Percentiles rank a stretch among this genome's conserved stretches.
These are phyloP conservation scores for Pollenia labialis DNA, from an alignment of 2,888 invertebrate species.

Conservation along the genomic window DNA sequence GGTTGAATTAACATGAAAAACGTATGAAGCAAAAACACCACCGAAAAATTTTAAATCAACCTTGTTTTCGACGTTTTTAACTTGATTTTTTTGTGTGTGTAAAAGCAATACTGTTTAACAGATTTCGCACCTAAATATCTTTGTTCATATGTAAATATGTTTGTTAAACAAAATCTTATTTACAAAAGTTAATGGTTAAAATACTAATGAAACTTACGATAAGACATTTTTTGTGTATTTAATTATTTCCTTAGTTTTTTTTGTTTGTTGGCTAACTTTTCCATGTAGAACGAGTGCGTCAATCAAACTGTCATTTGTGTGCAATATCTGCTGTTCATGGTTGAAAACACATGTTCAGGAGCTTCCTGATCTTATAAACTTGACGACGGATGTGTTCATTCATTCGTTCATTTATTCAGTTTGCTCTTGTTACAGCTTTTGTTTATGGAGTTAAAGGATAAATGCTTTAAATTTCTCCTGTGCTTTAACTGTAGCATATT, in stretches of 20 bases:
- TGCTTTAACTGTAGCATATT: not conserved
- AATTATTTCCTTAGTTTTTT: not conserved
- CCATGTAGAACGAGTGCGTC: not conserved
- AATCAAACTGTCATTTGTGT: slow-evolving; percentile 51
- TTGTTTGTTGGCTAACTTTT: not conserved
- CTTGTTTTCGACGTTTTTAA: too few relatives aligned
- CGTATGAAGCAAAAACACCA: too few relatives aligned
- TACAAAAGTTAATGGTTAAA: not conserved
- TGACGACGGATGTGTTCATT: slow-evolving; percentile 32
- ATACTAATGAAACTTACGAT: not conserved
- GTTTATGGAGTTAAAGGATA: slow-evolving; percentile 13
- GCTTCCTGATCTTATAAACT: slow-evolving; percentile 32
- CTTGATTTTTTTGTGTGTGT: too few relatives aligned
- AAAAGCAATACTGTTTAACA: too few relatives aligned
- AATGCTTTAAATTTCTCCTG: slow-evolving; percentile 22
- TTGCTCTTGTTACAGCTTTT: slow-evolving; percentile 4
- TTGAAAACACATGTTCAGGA: slow-evolving; percentile 28
- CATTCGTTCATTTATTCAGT: not conserved
- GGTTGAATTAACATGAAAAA: too few relatives aligned
- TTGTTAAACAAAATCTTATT: not conserved
- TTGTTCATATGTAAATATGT: too few relatives aligned
- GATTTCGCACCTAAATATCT: too few relatives aligned
- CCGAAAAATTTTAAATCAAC: too few relatives aligned
- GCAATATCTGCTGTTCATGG: slow-evolving; percentile 25
- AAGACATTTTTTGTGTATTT: not conserved